Percentiles rank a stretch among this genome's conserved stretches.
Evolutionary conservation across 2,797 vertebrate genomes (phyloP).

Genomic region (Tenualosa ilisha): DNA sequence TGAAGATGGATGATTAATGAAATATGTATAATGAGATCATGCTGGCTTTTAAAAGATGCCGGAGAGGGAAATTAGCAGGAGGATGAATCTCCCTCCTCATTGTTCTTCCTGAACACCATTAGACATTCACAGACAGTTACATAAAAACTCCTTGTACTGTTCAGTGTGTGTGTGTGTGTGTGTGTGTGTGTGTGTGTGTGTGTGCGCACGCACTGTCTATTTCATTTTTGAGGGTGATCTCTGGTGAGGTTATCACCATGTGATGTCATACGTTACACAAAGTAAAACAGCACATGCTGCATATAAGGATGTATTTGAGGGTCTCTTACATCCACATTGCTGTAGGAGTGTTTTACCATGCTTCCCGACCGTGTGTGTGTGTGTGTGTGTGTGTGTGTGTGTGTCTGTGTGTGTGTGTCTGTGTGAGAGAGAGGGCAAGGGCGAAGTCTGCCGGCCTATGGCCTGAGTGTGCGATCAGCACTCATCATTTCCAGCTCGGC

Average conservation of each 20-base stretch:
- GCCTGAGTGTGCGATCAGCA: not conserved
- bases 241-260: not conserved
- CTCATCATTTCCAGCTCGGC: not conserved
- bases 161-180: not conserved
- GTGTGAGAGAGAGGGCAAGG: not conserved
- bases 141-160: not conserved
- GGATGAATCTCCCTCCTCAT: not conserved
- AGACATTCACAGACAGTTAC: slow-evolving; percentile 11
- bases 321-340: too few relatives aligned
- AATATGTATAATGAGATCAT: not conserved
- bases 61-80: not conserved
- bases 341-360: not conserved
- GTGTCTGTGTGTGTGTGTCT: not conserved
- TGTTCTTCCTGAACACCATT: not conserved
- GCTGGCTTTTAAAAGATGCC: not conserved
- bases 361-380: not conserved
- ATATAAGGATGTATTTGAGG: too few relatives aligned
- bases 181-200: not conserved
- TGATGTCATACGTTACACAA: not conserved
- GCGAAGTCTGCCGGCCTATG: not conserved
- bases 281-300: not conserved
- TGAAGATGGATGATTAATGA: slow-evolving; percentile 17
- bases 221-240: not conserved
- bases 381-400: not conserved
- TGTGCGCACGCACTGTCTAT: not conserved